A percentile compares a stretch with the other conserved stretches of the same genome.
Evolutionary conservation across 2,797 vertebrate genomes (phyloP).

Genomic region (Anisognathus igniventris): DNA sequence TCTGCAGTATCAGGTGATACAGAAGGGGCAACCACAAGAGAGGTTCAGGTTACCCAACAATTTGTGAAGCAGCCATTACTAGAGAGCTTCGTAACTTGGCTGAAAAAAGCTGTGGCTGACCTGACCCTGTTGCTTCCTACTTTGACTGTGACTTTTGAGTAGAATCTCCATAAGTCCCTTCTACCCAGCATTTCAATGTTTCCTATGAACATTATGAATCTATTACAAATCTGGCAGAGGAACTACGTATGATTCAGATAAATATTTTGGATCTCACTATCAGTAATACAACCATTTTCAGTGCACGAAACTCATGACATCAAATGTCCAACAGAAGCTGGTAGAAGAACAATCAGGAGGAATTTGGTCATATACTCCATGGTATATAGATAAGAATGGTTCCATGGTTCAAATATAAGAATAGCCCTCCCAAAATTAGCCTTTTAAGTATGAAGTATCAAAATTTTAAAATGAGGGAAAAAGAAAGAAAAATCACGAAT

Average conservation of each 20-base stretch:
- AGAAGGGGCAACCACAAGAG: background rate
- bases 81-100: background rate
- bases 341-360: background rate
- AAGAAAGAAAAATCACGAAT: background rate
- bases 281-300: background rate
- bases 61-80: background rate
- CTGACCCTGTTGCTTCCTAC: background rate
- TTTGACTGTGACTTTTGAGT: background rate
- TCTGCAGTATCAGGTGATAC: background rate
- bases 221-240: background rate
- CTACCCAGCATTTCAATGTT: background rate
- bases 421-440: rapidly evolving
- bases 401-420: background rate
- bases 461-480: background rate
- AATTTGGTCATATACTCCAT: background rate
- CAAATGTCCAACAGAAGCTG: background rate
- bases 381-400: background rate
- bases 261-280: background rate
- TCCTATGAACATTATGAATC: background rate
- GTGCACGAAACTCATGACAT: background rate
- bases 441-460: background rate
- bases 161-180: background rate
- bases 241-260: background rate
- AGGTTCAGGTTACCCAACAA: background rate
- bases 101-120: background rate